Conservation (phyloP, 2,888 invertebrate genomes). For the Nephrotoma appendiculata region DNA sequence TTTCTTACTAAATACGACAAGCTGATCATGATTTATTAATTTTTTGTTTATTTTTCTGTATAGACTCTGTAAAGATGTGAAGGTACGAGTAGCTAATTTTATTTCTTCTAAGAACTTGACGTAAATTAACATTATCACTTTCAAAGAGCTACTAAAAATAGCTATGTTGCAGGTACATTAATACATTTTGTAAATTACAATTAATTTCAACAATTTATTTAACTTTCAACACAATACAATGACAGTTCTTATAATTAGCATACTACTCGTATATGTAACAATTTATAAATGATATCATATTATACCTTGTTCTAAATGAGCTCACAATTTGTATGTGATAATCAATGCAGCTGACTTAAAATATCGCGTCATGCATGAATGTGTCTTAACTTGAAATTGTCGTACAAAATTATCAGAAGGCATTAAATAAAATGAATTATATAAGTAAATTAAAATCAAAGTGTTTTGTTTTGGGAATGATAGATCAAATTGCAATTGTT, state of each 20-base stretch:
- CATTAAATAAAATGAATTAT: no score
- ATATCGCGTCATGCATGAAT: no score
- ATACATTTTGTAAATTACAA: not conserved
- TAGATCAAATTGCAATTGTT: no score
- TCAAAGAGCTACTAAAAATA: not conserved
- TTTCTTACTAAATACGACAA: not conserved
- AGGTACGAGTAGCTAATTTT: not conserved
- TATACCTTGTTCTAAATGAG: not conserved
- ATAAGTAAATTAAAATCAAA: no score
- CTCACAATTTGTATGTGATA: not conserved
- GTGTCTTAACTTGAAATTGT: no score
- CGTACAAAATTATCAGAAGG: no score
- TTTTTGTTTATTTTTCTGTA: not conserved
- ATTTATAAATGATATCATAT: not conserved
- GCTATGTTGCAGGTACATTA: not conserved
- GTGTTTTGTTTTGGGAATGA: no score
- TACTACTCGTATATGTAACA: not conserved
- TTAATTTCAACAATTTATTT: not conserved
- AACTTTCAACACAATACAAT: not conserved
- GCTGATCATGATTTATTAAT: not conserved
- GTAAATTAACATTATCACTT: not conserved
- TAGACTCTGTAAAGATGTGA: not conserved
- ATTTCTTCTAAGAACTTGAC: not conserved
- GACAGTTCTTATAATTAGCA: not conserved
- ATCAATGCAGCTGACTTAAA: not conserved